Conservation (phyloP, 2,888 invertebrate species). For the Tubulanus polymorphus region DNA sequence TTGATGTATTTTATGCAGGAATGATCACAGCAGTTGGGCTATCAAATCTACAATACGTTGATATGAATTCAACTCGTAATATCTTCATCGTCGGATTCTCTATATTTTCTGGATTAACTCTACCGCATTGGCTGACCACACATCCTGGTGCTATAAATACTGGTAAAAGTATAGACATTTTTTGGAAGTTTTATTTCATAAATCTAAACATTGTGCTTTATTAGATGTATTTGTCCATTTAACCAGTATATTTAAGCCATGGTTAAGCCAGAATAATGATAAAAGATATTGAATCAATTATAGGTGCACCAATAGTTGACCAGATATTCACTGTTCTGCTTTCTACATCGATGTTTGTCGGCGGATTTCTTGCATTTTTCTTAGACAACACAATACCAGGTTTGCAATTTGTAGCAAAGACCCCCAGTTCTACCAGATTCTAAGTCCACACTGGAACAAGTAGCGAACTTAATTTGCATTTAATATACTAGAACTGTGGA, state of each 20-base stretch:
- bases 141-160: not conserved
- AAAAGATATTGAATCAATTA: no score
- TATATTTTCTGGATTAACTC: not conserved
- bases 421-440: no score
- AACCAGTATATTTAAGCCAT: no score
- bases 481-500: no score
- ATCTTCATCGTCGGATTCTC: not conserved
- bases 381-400: conserved; percentile 1
- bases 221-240: not conserved
- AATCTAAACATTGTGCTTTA: not conserved
- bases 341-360: not conserved
- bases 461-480: no score
- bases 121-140: not conserved
- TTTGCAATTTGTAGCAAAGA: no score
- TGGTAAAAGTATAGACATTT: no score
- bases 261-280: no score
- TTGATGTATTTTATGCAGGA: not conserved
- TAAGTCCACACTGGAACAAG: no score
- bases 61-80: not conserved
- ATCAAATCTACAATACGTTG: not conserved
- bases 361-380: not conserved
- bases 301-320: not conserved
- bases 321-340: not conserved
- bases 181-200: not conserved
- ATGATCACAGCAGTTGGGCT: not conserved